Evolutionary conservation across 2,888 invertebrate species (phyloP).

Genomic region (Conchocele bisecta): DNA sequence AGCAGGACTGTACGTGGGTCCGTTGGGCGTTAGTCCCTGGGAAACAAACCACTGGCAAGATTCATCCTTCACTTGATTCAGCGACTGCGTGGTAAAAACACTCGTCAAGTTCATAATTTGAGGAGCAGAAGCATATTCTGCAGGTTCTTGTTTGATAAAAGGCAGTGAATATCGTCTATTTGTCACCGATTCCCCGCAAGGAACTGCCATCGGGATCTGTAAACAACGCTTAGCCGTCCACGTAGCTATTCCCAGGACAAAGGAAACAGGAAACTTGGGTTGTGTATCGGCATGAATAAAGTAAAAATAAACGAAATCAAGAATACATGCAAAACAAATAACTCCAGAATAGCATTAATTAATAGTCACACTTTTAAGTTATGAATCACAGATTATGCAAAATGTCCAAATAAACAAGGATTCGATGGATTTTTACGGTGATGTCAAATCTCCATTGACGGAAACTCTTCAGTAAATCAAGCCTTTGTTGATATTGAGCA

Average conservation of each 20-base stretch:
- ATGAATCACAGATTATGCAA: constrained; percentile 7
- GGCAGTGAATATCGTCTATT: constrained; percentile 68
- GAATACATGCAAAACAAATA: constrained; percentile 40
- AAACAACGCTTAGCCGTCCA: constrained; percentile 29
- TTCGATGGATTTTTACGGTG: constrained; percentile 45
- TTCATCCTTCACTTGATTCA: constrained; percentile 52
- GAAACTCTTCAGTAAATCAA: constrained; percentile 52
- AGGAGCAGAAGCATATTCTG: constrained; percentile 62
- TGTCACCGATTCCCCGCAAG: constrained; percentile 63
- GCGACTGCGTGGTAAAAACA: constrained; percentile 59
- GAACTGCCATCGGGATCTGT: constrained; percentile 58
- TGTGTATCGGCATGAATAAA: constrained; percentile 48
- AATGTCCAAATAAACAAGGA: constrained; percentile 27
- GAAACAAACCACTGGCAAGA: constrained; percentile 37
- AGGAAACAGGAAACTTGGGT: constrained; percentile 50
- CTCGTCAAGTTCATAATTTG: constrained; percentile 73
- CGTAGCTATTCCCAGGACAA: constrained; percentile 44
- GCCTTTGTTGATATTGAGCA: constrained; percentile 74
- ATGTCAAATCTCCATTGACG: constrained; percentile 28
- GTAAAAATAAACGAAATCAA: constrained; percentile 43
- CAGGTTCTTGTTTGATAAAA: constrained; percentile 70
- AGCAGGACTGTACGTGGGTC: constrained; percentile 53
- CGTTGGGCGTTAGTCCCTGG: constrained; percentile 50
- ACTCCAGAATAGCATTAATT: constrained; percentile 13
- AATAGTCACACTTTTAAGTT: constrained; percentile 33